Conservation (phyloP, 2,888 invertebrate species). For the Kryphioiulus occultus region DNA sequence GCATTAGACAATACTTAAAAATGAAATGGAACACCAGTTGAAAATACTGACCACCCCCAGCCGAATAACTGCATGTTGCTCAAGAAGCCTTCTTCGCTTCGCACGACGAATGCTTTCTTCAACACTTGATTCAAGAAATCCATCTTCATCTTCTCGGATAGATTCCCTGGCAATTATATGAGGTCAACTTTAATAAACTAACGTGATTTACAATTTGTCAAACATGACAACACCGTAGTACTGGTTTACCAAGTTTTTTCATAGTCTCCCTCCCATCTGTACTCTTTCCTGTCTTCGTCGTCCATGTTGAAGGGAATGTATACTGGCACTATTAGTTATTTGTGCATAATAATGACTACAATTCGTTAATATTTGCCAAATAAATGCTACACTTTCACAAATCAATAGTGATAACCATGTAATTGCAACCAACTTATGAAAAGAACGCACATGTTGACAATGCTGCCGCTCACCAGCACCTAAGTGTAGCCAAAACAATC, state of each 20-base stretch:
- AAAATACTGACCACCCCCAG: constrained; percentile 69
- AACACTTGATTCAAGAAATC: constrained; percentile 86
- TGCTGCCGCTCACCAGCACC: background rate
- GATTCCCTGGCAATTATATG: constrained; percentile 71
- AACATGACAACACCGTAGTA: constrained; percentile 28
- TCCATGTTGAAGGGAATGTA: constrained; percentile 65
- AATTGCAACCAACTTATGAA: too few species aligned
- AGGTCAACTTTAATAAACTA: constrained; percentile 46
- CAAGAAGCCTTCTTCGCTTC: constrained; percentile 69
- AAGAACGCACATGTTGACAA: background rate
- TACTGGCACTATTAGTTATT: too few species aligned
- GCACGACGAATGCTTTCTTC: constrained; percentile 91
- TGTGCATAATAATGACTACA: background rate
- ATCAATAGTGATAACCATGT: background rate
- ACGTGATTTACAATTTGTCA: constrained; percentile 47
- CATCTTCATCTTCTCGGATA: constrained; percentile 94
- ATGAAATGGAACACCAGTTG: background rate
- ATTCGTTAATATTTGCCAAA: background rate
- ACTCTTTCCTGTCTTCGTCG: constrained; percentile 86
- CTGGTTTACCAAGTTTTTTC: constrained; percentile 83
- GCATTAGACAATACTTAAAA: background rate
- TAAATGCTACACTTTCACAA: background rate
- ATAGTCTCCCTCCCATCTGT: constrained; percentile 94
- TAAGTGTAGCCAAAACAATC: too few species aligned
- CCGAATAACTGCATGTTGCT: constrained; percentile 72